Percentiles rank a stretch among this genome's conserved stretches.
Conservation (phyloP, 53 echinoderm and acorn worm species). For the Paracentrotus lividus region DNA sequence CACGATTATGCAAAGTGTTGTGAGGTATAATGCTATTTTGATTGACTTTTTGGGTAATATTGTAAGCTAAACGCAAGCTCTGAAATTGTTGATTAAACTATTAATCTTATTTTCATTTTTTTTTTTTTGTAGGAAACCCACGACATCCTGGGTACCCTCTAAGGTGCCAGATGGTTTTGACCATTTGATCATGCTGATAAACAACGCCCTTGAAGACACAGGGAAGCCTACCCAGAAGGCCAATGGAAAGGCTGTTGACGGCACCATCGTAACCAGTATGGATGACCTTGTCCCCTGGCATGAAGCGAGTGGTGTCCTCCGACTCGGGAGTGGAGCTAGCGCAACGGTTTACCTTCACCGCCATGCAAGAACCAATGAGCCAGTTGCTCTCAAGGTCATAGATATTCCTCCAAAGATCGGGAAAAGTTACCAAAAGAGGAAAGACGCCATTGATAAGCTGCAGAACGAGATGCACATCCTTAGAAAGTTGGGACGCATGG, state of each 20-base stretch:
- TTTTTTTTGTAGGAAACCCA: neutral
- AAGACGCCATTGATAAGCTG: neutral
- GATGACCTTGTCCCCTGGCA: conserved; percentile 1
- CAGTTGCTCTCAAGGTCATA: conserved; percentile 41
- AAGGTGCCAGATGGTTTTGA: neutral
- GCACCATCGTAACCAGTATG: neutral
- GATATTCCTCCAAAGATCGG: neutral
- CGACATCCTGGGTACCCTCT: neutral
- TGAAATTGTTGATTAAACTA: too few relatives aligned
- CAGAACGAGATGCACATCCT: conserved; percentile 32
- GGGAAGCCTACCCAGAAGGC: neutral
- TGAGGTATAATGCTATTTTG: too few relatives aligned
- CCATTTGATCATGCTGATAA: neutral
- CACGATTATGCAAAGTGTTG: too few relatives aligned
- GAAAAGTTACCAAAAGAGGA: neutral
- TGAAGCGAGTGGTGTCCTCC: neutral
- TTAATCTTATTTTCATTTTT: neutral
- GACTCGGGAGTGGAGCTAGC: conserved; percentile 20
- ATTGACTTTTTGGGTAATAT: too few relatives aligned
- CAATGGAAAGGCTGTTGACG: neutral
- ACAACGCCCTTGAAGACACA: neutral
- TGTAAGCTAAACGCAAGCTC: too few relatives aligned
- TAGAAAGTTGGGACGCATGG: neutral
- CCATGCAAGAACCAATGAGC: conserved; percentile 16
- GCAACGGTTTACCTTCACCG: conserved; percentile 19